These are phyloP conservation scores for Chirona hameri DNA, from an alignment of 2,888 invertebrate species.

Conservation along the genomic window DNA sequence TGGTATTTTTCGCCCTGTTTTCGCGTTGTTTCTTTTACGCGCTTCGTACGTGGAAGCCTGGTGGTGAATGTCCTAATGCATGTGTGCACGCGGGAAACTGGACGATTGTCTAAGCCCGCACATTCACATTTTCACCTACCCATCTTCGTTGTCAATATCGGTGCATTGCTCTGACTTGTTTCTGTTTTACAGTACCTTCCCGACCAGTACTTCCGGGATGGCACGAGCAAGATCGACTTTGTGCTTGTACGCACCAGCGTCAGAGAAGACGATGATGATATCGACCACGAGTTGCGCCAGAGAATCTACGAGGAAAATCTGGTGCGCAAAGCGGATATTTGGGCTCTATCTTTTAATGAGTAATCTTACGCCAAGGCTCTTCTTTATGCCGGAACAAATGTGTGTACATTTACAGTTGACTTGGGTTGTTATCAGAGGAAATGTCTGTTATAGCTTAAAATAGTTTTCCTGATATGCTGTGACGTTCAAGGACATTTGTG, in stretches of 20 bases:
- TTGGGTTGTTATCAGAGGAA: too few relatives aligned
- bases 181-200: neutral
- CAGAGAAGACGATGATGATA: neutral
- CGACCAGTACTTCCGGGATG: constrained; percentile 36
- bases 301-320: constrained; percentile 36
- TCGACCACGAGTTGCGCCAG: constrained; percentile 31
- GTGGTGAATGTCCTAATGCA: neutral
- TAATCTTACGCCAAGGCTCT: neutral
- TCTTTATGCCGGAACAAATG: too few relatives aligned
- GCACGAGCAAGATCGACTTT: constrained; percentile 36
- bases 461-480: too few relatives aligned
- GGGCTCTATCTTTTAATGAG: neutral
- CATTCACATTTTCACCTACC: neutral
- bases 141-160: neutral
- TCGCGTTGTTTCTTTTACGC: neutral
- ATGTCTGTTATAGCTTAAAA: too few relatives aligned
- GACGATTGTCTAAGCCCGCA: neutral
- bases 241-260: constrained; percentile 36
- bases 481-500: too few relatives aligned
- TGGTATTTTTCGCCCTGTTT: neutral
- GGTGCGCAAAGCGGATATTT: neutral
- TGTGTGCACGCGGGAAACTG: neutral
- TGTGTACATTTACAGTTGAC: too few relatives aligned
- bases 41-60: neutral
- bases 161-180: neutral